A percentile compares a stretch with the other conserved stretches of the same genome.
Conservation (phyloP, 1,140 invertebrate genomes). For the Meloidogyne chitwoodi region DNA sequence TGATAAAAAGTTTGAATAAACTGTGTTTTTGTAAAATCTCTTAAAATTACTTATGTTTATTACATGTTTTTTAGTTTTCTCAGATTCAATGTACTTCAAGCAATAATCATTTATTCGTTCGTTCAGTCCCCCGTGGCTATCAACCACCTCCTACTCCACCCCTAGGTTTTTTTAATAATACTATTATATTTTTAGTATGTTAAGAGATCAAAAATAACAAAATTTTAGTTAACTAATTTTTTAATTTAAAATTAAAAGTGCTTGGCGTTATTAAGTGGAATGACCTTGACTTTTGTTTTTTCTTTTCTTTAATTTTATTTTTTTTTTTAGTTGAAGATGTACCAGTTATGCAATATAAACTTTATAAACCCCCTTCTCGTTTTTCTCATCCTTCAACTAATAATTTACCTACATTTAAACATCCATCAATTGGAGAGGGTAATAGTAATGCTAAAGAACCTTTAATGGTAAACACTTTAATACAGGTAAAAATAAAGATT, state of each 20-base stretch:
- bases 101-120: background rate
- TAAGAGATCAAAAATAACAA: no score
- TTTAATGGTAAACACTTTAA: background rate
- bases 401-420: background rate
- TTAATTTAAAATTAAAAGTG: background rate
- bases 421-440: background rate
- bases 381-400: background rate
- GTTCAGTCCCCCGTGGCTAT: slow-evolving; percentile 16
- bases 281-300: slow-evolving; percentile 16
- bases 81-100: background rate
- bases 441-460: background rate
- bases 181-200: no score
- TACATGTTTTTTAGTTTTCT: background rate
- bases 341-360: background rate
- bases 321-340: background rate
- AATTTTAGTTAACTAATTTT: no score
- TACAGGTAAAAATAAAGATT: background rate
- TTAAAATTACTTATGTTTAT: no score
- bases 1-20: no score
- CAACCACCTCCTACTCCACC: slow-evolving; percentile 31
- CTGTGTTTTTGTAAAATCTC: background rate
- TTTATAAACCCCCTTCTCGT: background rate
- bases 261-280: background rate
- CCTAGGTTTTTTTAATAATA: no score
- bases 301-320: background rate